Conservation (phyloP, 2,888 invertebrate species). For the Campoplex capitator region DNA sequence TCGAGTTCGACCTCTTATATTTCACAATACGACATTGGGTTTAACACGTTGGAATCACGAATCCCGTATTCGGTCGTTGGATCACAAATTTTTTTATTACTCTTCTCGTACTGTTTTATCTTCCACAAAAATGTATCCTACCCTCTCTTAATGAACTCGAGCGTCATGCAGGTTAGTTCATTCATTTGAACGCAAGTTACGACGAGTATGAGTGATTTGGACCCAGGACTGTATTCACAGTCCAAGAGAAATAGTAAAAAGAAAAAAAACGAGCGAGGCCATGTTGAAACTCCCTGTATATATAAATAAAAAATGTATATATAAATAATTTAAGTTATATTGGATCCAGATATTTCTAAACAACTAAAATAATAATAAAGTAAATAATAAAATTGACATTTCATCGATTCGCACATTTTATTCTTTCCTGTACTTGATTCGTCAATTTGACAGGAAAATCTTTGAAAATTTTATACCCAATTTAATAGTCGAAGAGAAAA, state of each 20-base stretch:
- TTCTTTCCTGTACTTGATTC: neutral
- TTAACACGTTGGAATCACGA: constrained; percentile 88
- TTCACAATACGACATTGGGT: constrained; percentile 94
- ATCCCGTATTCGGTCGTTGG: constrained; percentile 91
- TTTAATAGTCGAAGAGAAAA: neutral
- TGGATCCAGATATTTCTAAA: constrained; percentile 7
- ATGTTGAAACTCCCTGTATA: constrained; percentile 40
- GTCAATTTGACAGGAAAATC: neutral
- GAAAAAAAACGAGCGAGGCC: constrained; percentile 56
- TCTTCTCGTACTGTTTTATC: constrained; percentile 92
- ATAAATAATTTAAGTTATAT: neutral
- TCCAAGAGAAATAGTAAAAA: neutral
- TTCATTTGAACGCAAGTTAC: neutral
- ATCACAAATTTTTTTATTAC: constrained; percentile 96
- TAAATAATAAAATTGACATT: constrained; percentile 53
- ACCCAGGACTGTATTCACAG: neutral
- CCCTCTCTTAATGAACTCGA: constrained; percentile 89
- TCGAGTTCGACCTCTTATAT: constrained; percentile 90
- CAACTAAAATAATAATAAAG: too few species aligned
- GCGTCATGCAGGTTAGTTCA: constrained; percentile 85
- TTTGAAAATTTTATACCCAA: neutral
- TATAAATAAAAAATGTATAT: too few species aligned
- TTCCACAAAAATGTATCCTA: constrained; percentile 90
- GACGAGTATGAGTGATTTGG: neutral
- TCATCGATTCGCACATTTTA: constrained; percentile 6